Percentiles rank a stretch among this genome's conserved stretches.
phyloP scores from a whole-genome alignment of 53 echinoderm and acorn worm genomes.

The Crossaster papposus region DNA sequence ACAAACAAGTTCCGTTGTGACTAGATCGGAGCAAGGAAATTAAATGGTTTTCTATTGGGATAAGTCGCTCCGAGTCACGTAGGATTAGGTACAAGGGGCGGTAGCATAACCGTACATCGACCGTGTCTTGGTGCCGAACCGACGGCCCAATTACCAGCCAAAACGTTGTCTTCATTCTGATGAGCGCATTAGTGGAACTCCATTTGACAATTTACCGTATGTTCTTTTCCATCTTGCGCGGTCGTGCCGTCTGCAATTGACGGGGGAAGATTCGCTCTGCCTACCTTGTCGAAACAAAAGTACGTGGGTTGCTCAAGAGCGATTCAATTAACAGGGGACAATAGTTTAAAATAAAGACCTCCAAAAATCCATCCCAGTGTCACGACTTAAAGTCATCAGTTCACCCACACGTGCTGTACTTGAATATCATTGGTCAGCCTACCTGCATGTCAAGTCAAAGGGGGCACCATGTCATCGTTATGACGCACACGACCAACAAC shows the following conservation, averaged over 20 bases:
- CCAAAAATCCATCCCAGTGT: slow-evolving; percentile 11
- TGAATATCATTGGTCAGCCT: slow-evolving; percentile 8
- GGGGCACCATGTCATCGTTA: neutral
- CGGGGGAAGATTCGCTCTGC: neutral
- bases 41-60: slow-evolving; percentile 21
- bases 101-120: neutral
- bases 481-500: neutral
- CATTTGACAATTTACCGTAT: slow-evolving; percentile 25
- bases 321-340: slow-evolving; percentile 25
- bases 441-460: neutral
- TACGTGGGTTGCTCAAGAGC: slow-evolving; percentile 16
- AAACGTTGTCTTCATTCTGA: slow-evolving; percentile 47
- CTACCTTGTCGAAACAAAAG: slow-evolving; percentile 8
- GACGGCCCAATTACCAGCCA: slow-evolving; percentile 45
- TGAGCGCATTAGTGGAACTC: slow-evolving; percentile 31
- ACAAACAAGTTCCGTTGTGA: slow-evolving; percentile 26
- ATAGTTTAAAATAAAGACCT: slow-evolving; percentile 9
- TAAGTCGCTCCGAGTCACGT: slow-evolving; percentile 21
- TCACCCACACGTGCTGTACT: slow-evolving; percentile 8
- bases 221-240: slow-evolving; percentile 30
- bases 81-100: neutral
- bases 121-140: slow-evolving; percentile 13
- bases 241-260: slow-evolving; percentile 12
- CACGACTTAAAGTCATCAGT: slow-evolving; percentile 9
- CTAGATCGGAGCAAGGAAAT: neutral